Base-by-base conservation (phyloP, 2,113 vertebrate species). In the Ivindomyrus marchei region DNA sequence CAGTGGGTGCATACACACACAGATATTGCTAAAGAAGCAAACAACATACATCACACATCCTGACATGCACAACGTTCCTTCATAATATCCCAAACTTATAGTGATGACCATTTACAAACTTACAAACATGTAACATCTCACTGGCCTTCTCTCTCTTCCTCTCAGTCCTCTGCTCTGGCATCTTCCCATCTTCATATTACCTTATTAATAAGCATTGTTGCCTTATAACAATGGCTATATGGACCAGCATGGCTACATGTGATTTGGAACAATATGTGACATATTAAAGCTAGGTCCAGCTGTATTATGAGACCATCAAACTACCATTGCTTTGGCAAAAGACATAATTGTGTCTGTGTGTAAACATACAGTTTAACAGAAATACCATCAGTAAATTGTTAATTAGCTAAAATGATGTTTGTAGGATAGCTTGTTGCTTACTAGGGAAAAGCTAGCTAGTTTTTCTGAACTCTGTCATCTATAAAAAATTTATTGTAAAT, bases 251-350 rank as follows among this genome's bases (percentile, higher is more conserved):
- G 53, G 58, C 88, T 92, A 91, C 92, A 91, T 90, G 89, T 89
- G 89, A 92, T 93, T 92, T 84, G 27, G 88, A 39, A 85, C 46
- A 45, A 70, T 92, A 91, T 62, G 83, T 85, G 74, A 90, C 91
- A 89, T 88, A 88, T 85, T 66, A 77, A 87, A 91, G 89, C 92
- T 70, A 27, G 74, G 52, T 53, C 15, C 52, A 39, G 62, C 89
- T 80, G 86, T 91, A 89, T 90, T 91, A 92, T 91, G 92, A 91
- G 91, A 92, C 89, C 90, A 91, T 91, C 88, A 93, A 56, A 46
- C 74, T 88, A 31, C 52, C 85, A 89, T 89, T 89, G 90, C n/a
- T 36, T 87, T 91, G 89, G 62, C 50, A 90, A 88, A 90, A 74
- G 52, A 27, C 66, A 42, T 17, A 70, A 66, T 53, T 45, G 46